Base-by-base conservation (phyloP, 2,888 invertebrate species). In the Trisateles emortualis region DNA sequence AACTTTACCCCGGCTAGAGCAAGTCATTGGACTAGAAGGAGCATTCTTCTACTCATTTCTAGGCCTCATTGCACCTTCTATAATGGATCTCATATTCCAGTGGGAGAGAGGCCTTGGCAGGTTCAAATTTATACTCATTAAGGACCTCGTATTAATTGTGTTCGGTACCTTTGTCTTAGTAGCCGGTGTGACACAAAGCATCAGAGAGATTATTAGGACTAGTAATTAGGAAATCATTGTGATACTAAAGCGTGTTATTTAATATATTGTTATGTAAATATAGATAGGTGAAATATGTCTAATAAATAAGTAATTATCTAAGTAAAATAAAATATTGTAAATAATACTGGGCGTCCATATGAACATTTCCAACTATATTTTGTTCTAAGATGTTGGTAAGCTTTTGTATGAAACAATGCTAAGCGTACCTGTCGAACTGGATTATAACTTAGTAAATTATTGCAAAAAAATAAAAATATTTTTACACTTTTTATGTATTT, bases 31-130 rank as follows among this genome's bases (percentile, higher is more conserved):
- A 11, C 78, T 93, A 1, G 92, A 93, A 68, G 93, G 93, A 9
- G 93, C 93, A 0, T 92, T 95, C 61, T 95, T 95, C 73, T 95
- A 96, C 69, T 95, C 96, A 0, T 94, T 95, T 57, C 89, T 95
- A 51, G 98, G 98, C 0, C 94, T 97, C 42, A 94, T 95, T 54
- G 95, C 96, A 9, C 97, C 97, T 5, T 95, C 96, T 0, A 81
- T 96, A 8, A 88, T 97, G 44, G 96, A 97, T 72, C 95, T 95
- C 0, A 93, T 97, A 8, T 94, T 95, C 57, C 88, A 94, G 49
- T 96, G 95, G 95, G 95, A 96, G 10, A 87, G 94, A 45, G 94
- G 93, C 35, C 93, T 96, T 6, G 97, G 97, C 4, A 86, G 78
- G 54, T 94, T 90, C 62, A 94, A 95, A 17, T 96, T 96, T 95